Percentiles rank a stretch among this genome's conserved stretches.
These are phyloP conservation scores for Drosophila biarmipes DNA, from an alignment of 1,140 invertebrate genomes.

Conservation along the genomic window DNA sequence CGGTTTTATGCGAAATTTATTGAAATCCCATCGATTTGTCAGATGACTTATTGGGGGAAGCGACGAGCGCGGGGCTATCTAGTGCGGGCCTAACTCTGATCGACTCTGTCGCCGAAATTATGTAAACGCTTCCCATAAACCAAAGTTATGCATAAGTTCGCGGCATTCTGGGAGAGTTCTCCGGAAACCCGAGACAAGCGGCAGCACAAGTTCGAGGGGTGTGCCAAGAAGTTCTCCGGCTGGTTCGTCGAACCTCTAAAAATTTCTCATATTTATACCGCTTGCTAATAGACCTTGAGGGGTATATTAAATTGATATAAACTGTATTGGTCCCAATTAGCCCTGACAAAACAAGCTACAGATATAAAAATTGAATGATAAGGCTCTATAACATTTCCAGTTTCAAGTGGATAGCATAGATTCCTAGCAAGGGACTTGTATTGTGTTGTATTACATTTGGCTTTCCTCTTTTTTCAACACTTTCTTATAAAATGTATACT, in stretches of 20 bases:
- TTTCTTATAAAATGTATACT: not conserved
- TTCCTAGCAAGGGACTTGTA: too few species aligned
- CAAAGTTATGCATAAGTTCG: slow-evolving; percentile 67
- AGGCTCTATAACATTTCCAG: too few species aligned
- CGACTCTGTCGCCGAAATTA: slow-evolving; percentile 61
- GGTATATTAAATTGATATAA: not conserved
- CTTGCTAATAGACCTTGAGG: too few species aligned
- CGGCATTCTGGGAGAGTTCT: slow-evolving; percentile 50
- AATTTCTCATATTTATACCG: slow-evolving; percentile 46
- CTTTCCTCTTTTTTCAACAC: too few species aligned
- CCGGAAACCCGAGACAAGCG: slow-evolving; percentile 39
- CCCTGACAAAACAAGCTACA: not conserved
- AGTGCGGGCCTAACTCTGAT: slow-evolving; percentile 37
- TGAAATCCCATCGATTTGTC: slow-evolving; percentile 57
- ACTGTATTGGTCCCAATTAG: too few species aligned
- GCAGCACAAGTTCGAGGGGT: not conserved
- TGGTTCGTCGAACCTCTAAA: slow-evolving; percentile 52
- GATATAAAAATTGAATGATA: too few species aligned
- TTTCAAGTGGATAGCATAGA: too few species aligned
- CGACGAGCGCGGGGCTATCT: not conserved
- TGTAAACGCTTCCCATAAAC: slow-evolving; percentile 53
- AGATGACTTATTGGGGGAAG: slow-evolving; percentile 43
- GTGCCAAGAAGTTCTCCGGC: not conserved
- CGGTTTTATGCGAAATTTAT: slow-evolving; percentile 74
- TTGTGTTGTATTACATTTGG: too few species aligned